Evolutionary conservation across 2,888 invertebrate genomes (phyloP), one percentile per base, ranked within the genome.

Genomic region (Terebella lapidaria): DNA sequence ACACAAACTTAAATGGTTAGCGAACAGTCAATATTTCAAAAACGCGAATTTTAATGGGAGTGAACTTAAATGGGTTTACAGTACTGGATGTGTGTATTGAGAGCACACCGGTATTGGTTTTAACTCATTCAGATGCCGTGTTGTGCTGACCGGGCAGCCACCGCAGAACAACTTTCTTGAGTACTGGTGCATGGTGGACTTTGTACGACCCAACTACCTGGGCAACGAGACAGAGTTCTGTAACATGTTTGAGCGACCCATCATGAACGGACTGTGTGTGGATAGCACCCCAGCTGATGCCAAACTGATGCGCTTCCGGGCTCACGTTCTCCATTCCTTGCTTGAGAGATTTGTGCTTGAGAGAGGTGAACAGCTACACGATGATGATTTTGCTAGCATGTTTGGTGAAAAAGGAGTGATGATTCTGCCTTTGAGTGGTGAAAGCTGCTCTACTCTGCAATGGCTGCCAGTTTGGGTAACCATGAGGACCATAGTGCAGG

Each of bases 181-280:
- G 77, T 95, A 95, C 79, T 95, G 94, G 94, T 96, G 96, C 77
- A 96, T 96, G 96, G 95, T 96, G 0, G 96, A 99, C 79, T 99
- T 97, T 81, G 96, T 97, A 0, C 86, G 97, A 25, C 99, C 99
- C 0, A 95, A 94, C 83, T 97, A 94, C 81, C 85, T 99, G 46
- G 99, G 97, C 61, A 92, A 92, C 25, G 93, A 94, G 80, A 92
- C 93, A 0, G 95, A 97, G 81, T 99, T 99, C 80, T 90, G 91
- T 74, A 95, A 96, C 79, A 96, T 96, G 94, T 99, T 99, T 79
- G 97, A 97, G 78, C 85, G 95, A 18, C 99, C 99, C 0, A 99
- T 99, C 71, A 94, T 92, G 81, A 97, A 97, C 79, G 99, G 97
- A 0, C 96, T 96, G 81, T 97, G 96, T 81, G 90, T 92, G 42